These are phyloP conservation scores for Nothoprocta pentlandii DNA, from an alignment of 2,113 vertebrate species.

Conservation along the genomic window DNA sequence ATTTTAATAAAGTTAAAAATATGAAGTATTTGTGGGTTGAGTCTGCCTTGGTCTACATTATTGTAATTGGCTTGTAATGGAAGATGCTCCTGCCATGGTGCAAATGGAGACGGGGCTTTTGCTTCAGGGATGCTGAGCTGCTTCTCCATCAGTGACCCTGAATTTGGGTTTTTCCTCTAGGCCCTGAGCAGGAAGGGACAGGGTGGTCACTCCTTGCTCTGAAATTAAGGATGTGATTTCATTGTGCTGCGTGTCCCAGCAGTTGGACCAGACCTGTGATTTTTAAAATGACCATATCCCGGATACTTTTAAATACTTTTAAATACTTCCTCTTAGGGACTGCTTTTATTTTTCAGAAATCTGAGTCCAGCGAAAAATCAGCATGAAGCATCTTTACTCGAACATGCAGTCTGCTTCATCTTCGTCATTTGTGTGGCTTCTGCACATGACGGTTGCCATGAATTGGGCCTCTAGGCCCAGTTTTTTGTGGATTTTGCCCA, in stretches of 20 bases:
- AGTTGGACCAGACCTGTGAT: not conserved
- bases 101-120: not conserved
- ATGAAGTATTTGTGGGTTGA: not conserved
- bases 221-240: not conserved
- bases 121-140: not conserved
- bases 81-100: not conserved
- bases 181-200: not conserved
- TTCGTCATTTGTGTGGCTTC: not conserved
- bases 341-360: not conserved
- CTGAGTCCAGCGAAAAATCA: not conserved
- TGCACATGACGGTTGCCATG: not conserved
- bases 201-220: not conserved
- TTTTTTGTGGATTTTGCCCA: not conserved
- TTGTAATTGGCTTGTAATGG: not conserved
- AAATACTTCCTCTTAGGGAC: not conserved
- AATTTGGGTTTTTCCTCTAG: rapidly evolving
- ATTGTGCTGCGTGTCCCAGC: not conserved
- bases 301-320: not conserved
- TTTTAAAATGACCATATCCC: not conserved
- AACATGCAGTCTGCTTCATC: not conserved
- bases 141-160: not conserved
- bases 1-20: not conserved
- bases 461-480: not conserved
- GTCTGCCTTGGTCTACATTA: not conserved
- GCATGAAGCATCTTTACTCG: not conserved